Evolutionary conservation across 2,113 vertebrate genomes (phyloP).

Genomic region (Eleginops maclovinus): DNA sequence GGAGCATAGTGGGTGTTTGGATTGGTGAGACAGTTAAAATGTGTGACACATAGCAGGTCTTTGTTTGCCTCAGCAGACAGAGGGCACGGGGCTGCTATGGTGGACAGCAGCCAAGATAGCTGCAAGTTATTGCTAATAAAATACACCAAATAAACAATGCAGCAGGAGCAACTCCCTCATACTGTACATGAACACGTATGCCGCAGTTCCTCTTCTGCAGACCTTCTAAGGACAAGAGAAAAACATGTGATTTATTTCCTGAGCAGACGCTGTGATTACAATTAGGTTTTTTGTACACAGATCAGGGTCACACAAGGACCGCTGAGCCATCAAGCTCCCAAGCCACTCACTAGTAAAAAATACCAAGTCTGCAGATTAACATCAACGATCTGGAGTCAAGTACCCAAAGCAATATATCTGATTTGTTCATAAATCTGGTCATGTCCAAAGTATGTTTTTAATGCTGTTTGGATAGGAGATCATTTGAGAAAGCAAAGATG

Average conservation of each 20-base stretch:
- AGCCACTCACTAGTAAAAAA: not conserved
- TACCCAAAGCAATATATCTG: not conserved
- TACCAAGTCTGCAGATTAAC: not conserved
- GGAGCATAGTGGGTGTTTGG: conserved; percentile 25
- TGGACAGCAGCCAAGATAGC: conserved; percentile 21
- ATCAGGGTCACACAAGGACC: conserved; percentile 11
- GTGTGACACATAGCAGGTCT: conserved; percentile 53
- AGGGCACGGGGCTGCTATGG: conserved; percentile 41
- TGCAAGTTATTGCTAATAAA: conserved; percentile 41
- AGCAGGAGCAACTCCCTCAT: no score
- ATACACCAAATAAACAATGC: conserved; percentile 48
- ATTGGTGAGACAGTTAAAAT: conserved; percentile 26
- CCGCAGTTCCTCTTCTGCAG: conserved; percentile 36
- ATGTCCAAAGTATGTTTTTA: not conserved
- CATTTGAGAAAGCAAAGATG: not conserved
- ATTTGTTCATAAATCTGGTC: not conserved
- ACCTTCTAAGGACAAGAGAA: conserved; percentile 75
- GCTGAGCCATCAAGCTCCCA: conserved; percentile 29
- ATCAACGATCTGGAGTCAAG: not conserved
- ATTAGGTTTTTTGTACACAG: conserved; percentile 27
- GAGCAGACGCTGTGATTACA: conserved; percentile 16
- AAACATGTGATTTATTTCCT: conserved; percentile 50
- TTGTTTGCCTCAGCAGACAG: conserved; percentile 63
- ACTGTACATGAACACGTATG: conserved; percentile 20
- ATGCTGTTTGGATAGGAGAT: not conserved